Percentiles rank a stretch among this genome's conserved stretches.
phyloP scores from a whole-genome alignment of 1,140 invertebrate species.

The Linepithema humile region DNA sequence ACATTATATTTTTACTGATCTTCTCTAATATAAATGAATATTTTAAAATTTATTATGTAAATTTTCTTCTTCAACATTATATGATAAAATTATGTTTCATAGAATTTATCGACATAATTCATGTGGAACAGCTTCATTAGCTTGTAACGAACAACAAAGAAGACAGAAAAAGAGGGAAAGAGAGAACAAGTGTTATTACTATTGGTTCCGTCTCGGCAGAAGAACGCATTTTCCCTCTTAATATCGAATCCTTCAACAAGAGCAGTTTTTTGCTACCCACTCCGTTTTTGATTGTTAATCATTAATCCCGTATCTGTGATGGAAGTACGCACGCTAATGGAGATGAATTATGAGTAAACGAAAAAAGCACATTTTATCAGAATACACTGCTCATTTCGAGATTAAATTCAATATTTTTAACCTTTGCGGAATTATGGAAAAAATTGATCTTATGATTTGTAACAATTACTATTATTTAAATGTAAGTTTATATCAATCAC shows the following conservation, averaged over 20 bases:
- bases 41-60: neutral
- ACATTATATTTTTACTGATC: neutral
- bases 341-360: neutral
- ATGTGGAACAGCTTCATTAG: neutral
- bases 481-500: no score
- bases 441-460: no score
- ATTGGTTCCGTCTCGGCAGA: neutral
- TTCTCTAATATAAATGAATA: neutral
- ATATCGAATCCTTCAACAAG: conserved; percentile 15
- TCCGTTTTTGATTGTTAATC: conserved; percentile 22
- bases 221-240: neutral
- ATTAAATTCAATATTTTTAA: neutral
- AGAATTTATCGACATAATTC: neutral
- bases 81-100: neutral
- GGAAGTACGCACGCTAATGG: neutral
- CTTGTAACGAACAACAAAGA: neutral
- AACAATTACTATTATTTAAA: no score
- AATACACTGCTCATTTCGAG: neutral
- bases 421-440: no score
- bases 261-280: neutral
- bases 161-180: neutral
- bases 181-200: conserved; percentile 3
- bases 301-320: neutral
- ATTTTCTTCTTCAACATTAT: neutral
- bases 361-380: neutral